Base-by-base conservation (phyloP, 2,888 invertebrate species). In the Dicycla oo region DNA sequence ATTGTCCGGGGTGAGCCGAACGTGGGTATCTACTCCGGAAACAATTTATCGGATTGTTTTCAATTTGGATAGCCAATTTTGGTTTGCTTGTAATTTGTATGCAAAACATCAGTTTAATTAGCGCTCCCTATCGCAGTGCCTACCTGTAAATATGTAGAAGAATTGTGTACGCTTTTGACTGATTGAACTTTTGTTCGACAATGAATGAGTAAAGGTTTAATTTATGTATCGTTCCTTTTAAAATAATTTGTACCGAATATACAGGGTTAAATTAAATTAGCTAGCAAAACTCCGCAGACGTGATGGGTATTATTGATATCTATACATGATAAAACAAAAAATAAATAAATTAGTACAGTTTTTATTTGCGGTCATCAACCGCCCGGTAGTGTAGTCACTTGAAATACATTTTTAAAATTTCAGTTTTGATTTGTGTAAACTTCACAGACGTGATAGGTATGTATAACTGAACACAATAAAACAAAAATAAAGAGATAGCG, bases 61-160 rank as follows among this genome's bases (percentile, higher is more conserved):
- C 57, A 63, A 79, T 69, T 58, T 26, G 20, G 18, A n/a, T 45
- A 38, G 20, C 65, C 65, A 66, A 73, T 56, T 65, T 53, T 26
- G 60, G 47, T 69, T 69, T n/a, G 51, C 49, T 38, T 43, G 54
- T 53, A 63, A 79, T 75, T 75, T 68, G 53, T 62, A 80, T 79
- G 80, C 70, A 75, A 75, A 79, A 60, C 64, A 64, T 43, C 38
- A 47, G 38, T 67, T 75, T 67, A 61, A 80, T 80, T 53, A 71
- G 53, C 23, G 26, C 34, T 58, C n/a, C 45, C 56, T 43, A 43
- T 66, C 23, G 13, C 34, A 20, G 43, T 51, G 45, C 13, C 23
- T 56, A 15, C n/a, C n/a, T n/a, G n/a, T n/a, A n/a, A n/a, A n/a
- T 26, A 57, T 23, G 51, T 57, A 65, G 53, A 61, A 61, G 45